Evolutionary conservation across 2,113 vertebrate genomes (phyloP).

Genomic region (Eublepharis macularius): DNA sequence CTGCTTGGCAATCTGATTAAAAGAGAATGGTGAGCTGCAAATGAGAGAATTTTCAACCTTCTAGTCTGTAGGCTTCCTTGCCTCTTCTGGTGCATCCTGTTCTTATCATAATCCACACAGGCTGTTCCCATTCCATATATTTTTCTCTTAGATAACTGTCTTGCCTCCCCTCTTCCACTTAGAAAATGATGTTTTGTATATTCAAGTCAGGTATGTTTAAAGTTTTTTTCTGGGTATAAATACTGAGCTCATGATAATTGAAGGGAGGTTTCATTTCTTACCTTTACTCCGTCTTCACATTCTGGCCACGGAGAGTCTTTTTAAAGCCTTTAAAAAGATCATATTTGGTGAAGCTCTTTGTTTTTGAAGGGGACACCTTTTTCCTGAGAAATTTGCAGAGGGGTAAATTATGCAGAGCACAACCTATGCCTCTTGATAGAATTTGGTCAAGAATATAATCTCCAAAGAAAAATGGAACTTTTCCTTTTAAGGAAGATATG

Average conservation of each 20-base stretch:
- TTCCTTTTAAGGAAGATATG: neutral
- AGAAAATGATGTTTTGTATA: neutral
- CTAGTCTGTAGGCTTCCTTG: neutral
- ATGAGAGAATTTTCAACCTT: neutral
- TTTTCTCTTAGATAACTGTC: neutral
- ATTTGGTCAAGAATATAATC: neutral
- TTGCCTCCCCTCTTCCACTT: neutral
- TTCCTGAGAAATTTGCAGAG: neutral
- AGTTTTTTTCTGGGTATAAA: neutral
- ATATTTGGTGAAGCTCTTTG: neutral
- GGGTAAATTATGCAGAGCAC: neutral
- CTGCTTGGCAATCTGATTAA: conserved; percentile 17
- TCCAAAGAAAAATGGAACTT: neutral
- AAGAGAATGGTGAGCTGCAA: neutral
- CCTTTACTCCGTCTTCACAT: neutral
- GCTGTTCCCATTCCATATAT: neutral
- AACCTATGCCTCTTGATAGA: neutral
- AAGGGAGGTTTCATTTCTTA: neutral
- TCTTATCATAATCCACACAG: neutral
- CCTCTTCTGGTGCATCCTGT: neutral
- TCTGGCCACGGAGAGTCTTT: neutral
- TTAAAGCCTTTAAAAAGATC: neutral
- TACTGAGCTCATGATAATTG: neutral
- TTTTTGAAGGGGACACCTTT: neutral
- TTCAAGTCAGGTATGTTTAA: neutral